Conservation (phyloP, 2,888 invertebrate genomes). For the Harpalus rubripes region DNA sequence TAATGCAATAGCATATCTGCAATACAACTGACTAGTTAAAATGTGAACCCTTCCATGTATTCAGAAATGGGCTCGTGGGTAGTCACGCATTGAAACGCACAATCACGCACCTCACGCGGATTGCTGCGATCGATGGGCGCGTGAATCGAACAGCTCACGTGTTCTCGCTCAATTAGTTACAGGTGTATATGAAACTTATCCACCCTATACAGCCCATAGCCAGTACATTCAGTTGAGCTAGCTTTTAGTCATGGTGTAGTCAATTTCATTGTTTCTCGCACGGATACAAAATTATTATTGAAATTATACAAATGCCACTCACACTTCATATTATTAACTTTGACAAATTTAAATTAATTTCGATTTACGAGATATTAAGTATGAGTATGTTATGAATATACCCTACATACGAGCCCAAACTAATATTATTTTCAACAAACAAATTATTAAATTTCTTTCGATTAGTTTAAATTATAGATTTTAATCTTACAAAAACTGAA, state of each 20-base stretch:
- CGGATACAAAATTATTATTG: conserved; percentile 26
- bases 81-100: conserved; percentile 12
- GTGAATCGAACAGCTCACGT: conserved; percentile 45
- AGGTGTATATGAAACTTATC: conserved; percentile 54
- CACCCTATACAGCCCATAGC: not conserved
- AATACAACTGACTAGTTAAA: not conserved
- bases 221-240: not conserved
- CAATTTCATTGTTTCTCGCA: conserved; percentile 17
- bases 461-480: too few relatives aligned
- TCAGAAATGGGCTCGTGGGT: not conserved
- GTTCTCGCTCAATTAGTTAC: conserved; percentile 51
- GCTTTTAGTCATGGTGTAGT: not conserved
- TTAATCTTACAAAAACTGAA: too few relatives aligned
- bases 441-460: too few relatives aligned
- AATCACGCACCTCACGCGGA: conserved; percentile 39
- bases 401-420: too few relatives aligned
- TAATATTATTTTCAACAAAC: too few relatives aligned
- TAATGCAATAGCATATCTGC: too few relatives aligned
- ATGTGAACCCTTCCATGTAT: not conserved
- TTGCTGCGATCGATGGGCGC: conserved; percentile 29
- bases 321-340: conserved; percentile 7
- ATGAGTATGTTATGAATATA: not conserved
- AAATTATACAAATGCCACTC: conserved; percentile 14
- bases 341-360: not conserved
- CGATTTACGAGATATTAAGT: conserved; percentile 3